Base-by-base conservation (phyloP, 2,113 vertebrate species). In the Natator depressus region DNA sequence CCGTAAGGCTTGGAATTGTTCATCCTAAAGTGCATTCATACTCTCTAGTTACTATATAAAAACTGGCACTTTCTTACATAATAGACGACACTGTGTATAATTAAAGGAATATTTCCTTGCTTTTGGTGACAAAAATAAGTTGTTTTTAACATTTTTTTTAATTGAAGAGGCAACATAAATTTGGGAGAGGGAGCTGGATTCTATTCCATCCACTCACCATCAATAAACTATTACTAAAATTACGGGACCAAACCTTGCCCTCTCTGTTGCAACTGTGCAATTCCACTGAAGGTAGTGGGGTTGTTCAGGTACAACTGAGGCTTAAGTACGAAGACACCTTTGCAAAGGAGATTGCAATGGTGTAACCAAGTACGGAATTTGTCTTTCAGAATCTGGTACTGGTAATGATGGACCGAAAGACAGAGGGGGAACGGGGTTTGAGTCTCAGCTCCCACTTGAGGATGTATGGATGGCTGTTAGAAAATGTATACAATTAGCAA, bases 1-100 rank as follows among this genome's bases (percentile, higher is more conserved):
- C 55, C 53, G 27, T 94, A 46, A 22, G 92, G 84, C 92, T 94
- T 75, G 75, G 2, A 31, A 55, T 91, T 91, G 75, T 89, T 95
- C 5, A 19, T 88, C 85, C 1, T 16, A 65, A 85, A 87, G 14
- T 13, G 16, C 88, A 27, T 89, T 93, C 50, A 89, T 95, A 59
- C 88, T 59, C 87, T 94, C 91, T 84, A 76, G 24, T 91, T 89
- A 72, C 29, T 93, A 95, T 92, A 83, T 88, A 89, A 47, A 25
- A 49, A 13, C 8, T 7, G 49, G 84, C 85, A 57, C 87, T 88
- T 79, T 55, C 2, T 80, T 29, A 46, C 24, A 47, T 85, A 72
- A 79, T 78, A 85, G 92, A 59, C 13, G 4, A 0, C 90, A 29
- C 24, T 55, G 4, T 12, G 84, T 65, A 14, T 92, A 91, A 92